A percentile compares a stretch with the other conserved stretches of the same genome.
phyloP scores from a whole-genome alignment of 2,888 invertebrate species.

The Pteria penguin region DNA sequence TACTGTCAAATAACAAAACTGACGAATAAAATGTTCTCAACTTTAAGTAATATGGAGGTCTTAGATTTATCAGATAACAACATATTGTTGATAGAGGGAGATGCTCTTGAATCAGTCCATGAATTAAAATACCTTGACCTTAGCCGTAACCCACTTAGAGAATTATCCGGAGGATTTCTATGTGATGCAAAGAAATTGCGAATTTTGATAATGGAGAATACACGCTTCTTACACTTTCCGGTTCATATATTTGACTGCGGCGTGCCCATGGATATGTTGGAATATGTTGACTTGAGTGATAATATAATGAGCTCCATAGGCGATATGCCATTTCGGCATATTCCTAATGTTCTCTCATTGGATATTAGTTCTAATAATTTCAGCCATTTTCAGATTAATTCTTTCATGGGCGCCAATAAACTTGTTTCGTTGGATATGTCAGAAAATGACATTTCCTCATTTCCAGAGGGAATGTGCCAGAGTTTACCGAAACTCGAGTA shows the following conservation, averaged over 20 bases:
- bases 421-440: conserved; percentile 31
- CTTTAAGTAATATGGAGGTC: conserved; percentile 12
- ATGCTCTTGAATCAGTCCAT: conserved; percentile 11
- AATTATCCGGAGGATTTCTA: conserved; percentile 18
- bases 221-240: conserved; percentile 14
- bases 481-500: conserved; percentile 1
- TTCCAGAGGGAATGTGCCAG: conserved; percentile 28
- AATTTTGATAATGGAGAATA: conserved; percentile 27
- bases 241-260: conserved; percentile 27
- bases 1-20: conserved; percentile 34
- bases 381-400: conserved; percentile 8
- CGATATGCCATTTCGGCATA: conserved; percentile 10
- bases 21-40: conserved; percentile 20
- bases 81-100: conserved; percentile 11
- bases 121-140: conserved; percentile 27
- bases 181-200: conserved; percentile 25
- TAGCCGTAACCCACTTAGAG: conserved; percentile 20
- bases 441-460: conserved; percentile 10
- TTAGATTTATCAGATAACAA: conserved; percentile 35
- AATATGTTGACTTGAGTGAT: conserved; percentile 35
- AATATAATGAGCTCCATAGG: conserved; percentile 22
- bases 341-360: conserved; percentile 29
- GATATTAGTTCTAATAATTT: conserved; percentile 33
- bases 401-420: conserved; percentile 17
- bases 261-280: neutral